Evolutionary conservation across 2,113 vertebrate species (phyloP).

Genomic region (Oryctolagus cuniculus): DNA sequence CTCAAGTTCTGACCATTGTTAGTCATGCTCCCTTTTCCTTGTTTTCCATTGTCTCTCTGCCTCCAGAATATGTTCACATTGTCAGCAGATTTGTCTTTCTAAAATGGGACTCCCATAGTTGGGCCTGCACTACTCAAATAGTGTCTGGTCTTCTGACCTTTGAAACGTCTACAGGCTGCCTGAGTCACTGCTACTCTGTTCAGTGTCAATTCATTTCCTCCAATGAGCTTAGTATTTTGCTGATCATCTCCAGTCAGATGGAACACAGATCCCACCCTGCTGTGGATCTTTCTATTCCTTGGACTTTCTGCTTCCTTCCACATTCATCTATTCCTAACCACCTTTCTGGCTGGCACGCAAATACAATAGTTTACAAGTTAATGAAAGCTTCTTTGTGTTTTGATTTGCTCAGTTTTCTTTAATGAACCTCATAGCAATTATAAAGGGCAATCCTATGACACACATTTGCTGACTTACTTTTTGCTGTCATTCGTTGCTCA

Average conservation of each 20-base stretch:
- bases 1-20: not conserved
- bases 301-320: not conserved
- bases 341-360: not conserved
- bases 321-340: not conserved
- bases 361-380: not conserved
- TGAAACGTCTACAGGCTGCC: not conserved
- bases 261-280: accelerated
- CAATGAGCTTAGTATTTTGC: not conserved
- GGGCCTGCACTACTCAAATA: not conserved
- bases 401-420: not conserved
- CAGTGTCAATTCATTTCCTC: not conserved
- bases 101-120: not conserved
- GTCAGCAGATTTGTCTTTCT: not conserved
- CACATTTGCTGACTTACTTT: not conserved
- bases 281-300: not conserved
- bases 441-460: not conserved
- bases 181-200: not conserved
- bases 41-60: not conserved
- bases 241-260: not conserved
- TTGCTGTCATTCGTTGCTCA: not conserved
- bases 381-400: not conserved
- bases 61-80: not conserved
- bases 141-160: not conserved
- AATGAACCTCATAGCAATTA: not conserved
- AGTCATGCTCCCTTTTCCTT: not conserved